Base-by-base conservation (phyloP, 2,113 vertebrate species). In the Gymnocephalus cernua region DNA sequence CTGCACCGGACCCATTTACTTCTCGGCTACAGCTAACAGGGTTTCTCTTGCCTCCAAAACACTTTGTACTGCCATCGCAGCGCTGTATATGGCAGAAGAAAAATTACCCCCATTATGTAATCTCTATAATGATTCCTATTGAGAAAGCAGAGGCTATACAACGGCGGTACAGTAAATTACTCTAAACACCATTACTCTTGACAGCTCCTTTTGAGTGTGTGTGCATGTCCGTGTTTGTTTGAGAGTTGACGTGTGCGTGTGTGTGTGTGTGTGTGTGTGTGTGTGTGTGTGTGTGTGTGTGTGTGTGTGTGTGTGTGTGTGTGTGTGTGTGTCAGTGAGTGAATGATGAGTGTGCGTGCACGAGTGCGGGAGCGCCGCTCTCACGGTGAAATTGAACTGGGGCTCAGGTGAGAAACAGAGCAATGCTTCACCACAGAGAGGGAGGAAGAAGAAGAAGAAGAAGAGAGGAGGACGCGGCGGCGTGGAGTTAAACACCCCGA, bases 381-480 rank as follows among this genome's bases (percentile, higher is more conserved):
- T 66, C 79, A 64, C 75, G 1, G 74, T 53, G 79, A 93, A 92
- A 93, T 91, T 93, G 90, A 94, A 89, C 92, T 90, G 90, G 90
- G 91, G 83, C 91, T 92, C 86, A 92, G 90, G 90, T 93, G 91
- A 91, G 93, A 89, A 84, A 67, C 89, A 88, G 74, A 92, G 84
- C 83, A 25, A 67, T 70, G 79, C 78, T 65, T 74, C 76, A 27
- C 68, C 51, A 9, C 47, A 7, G 80, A 32, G 61, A 16, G 21
- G 21, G 61, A 15, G 47, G 77, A 68, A 12, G 80, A 35, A 21
- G 50, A 38, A 19, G 74, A 32, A 35, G 65, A 45, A 8, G 73
- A 69, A 38, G 78, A 19, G 74, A 44, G 21, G 65, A 45, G 8
- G 73, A 69, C 29, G 75, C 35, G 56, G 59, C 25, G 14, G 57